These are phyloP conservation scores for Steatornis caripensis DNA, from an alignment of 2,113 vertebrate species.

Conservation along the genomic window DNA sequence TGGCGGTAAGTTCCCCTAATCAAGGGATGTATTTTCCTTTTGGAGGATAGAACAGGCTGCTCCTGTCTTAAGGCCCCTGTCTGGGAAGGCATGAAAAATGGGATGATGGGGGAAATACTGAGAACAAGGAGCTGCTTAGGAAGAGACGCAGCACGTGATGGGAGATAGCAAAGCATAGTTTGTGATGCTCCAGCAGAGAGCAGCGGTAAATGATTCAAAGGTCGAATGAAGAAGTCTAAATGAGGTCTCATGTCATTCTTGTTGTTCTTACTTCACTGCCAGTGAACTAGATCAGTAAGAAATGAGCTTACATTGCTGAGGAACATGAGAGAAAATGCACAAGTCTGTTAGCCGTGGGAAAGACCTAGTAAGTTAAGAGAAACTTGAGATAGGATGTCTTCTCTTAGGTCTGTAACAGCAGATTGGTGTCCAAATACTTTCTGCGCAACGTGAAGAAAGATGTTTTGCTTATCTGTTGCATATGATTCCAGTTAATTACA, in stretches of 20 bases:
- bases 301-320: not conserved
- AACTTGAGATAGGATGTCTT: not conserved
- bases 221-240: not conserved
- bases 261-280: not conserved
- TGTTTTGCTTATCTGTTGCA: not conserved
- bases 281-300: not conserved
- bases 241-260: not conserved
- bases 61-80: not conserved
- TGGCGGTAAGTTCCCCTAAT: not conserved
- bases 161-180: not conserved
- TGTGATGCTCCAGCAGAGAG: not conserved
- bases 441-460: not conserved
- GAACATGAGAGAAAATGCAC: not conserved
- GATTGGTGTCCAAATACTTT: not conserved
- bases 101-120: not conserved
- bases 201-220: not conserved
- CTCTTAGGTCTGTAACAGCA: not conserved
- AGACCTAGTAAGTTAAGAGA: not conserved
- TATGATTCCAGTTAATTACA: not conserved
- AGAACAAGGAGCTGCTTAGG: not conserved
- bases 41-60: not conserved
- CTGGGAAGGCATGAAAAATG: not conserved
- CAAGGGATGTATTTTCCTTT: not conserved
- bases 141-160: not conserved
- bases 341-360: fast-evolving